Percentiles rank a stretch among this genome's conserved stretches.
phyloP scores from a whole-genome alignment of 23 tunicate genomes.

The Corella eumyota region DNA sequence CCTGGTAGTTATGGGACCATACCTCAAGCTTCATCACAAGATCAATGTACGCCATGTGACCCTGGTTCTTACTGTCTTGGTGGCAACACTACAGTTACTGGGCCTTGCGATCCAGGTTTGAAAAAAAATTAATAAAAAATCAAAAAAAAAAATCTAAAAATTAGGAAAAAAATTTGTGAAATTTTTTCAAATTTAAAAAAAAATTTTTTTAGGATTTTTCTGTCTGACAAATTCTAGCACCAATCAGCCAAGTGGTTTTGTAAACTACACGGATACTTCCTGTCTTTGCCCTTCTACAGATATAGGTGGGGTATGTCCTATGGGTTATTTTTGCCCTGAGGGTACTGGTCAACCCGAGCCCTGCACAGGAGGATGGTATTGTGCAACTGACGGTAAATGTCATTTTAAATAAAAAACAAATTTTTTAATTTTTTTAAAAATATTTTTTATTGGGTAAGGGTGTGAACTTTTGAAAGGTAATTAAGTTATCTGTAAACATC shows the following conservation, averaged over 20 bases:
- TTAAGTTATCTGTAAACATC: background rate
- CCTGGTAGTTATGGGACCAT: slow-evolving; percentile 77
- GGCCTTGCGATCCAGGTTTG: slow-evolving; percentile 65
- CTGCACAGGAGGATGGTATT: slow-evolving; percentile 75
- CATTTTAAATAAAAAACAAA: background rate
- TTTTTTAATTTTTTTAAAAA: slow-evolving; percentile 1
- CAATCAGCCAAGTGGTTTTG: slow-evolving; percentile 41
- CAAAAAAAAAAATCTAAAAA: background rate
- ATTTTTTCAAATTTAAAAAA: background rate
- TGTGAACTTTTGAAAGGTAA: background rate
- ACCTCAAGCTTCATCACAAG: slow-evolving; percentile 12
- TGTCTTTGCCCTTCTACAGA: slow-evolving; percentile 61
- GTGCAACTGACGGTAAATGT: slow-evolving; percentile 40
- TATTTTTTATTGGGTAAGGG: background rate
- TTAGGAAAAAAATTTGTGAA: background rate
- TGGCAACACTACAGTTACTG: slow-evolving; percentile 50
- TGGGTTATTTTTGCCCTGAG: slow-evolving; percentile 75
- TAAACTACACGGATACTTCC: slow-evolving; percentile 38
- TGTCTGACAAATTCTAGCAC: slow-evolving; percentile 39
- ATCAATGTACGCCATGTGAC: slow-evolving; percentile 61
- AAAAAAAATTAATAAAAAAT: background rate
- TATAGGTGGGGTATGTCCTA: slow-evolving; percentile 76
- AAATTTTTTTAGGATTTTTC: slow-evolving; percentile 36
- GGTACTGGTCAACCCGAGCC: slow-evolving; percentile 63
- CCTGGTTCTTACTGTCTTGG: slow-evolving; percentile 82